These are phyloP conservation scores for Nothoprocta perdicaria DNA, from an alignment of 2,113 vertebrate genomes.

Conservation along the genomic window DNA sequence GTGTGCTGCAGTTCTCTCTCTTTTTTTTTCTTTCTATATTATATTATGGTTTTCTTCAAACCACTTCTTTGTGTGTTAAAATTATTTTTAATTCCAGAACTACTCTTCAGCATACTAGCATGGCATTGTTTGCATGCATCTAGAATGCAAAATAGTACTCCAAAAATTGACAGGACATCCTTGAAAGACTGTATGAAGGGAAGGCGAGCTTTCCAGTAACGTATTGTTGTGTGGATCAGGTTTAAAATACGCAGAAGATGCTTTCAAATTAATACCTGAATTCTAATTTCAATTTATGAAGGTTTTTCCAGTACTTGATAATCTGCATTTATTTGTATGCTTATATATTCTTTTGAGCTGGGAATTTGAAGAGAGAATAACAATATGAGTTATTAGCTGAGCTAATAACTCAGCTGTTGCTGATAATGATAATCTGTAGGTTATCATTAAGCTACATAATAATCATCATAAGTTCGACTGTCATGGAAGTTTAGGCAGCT, in stretches of 20 bases:
- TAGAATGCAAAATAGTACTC: background rate
- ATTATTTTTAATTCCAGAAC: background rate
- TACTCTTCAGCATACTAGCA: background rate
- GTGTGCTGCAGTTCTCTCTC: background rate
- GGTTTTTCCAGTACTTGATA: background rate
- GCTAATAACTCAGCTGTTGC: background rate
- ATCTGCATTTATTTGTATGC: background rate
- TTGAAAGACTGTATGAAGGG: background rate
- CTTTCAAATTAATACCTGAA: background rate
- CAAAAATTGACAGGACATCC: background rate
- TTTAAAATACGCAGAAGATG: background rate
- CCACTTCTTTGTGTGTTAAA: background rate
- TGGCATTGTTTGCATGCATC: background rate
- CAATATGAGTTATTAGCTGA: background rate
- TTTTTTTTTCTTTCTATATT: background rate
- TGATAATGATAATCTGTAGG: background rate
- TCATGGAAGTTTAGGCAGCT: background rate
- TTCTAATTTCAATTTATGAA: background rate
- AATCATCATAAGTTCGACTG: background rate
- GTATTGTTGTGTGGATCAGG: background rate
- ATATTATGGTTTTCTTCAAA: background rate
- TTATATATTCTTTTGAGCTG: background rate
- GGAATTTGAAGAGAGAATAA: background rate
- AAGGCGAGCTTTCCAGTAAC: background rate
- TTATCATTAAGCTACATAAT: too few relatives aligned